phyloP scores from a whole-genome alignment of 2,888 invertebrate species.

The Pteria penguin region DNA sequence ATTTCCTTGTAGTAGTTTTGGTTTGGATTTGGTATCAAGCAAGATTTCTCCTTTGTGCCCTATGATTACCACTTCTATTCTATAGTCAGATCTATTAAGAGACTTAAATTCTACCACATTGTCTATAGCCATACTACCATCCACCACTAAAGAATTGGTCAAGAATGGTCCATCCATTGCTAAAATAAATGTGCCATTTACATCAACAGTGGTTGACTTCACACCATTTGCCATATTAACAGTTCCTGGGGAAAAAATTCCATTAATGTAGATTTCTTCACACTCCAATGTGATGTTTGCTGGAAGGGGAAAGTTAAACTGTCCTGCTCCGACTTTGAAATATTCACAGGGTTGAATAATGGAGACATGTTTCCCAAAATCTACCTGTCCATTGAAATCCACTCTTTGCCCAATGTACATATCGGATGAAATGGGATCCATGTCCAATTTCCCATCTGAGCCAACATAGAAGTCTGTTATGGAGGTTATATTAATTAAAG shows the following conservation, averaged over 20 bases:
- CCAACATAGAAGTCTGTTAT: constrained; percentile 45
- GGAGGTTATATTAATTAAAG: constrained; percentile 17
- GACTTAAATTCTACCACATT: constrained; percentile 56
- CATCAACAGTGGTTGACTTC: constrained; percentile 46
- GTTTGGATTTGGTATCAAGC: constrained; percentile 39
- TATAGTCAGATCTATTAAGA: constrained; percentile 37
- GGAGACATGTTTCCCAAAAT: constrained; percentile 49
- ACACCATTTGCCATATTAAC: constrained; percentile 53
- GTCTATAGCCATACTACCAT: constrained; percentile 52
- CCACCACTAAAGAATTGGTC: constrained; percentile 46
- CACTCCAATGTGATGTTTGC: constrained; percentile 56
- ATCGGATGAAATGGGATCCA: constrained; percentile 47
- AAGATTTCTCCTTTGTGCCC: constrained; percentile 46
- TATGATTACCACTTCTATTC: constrained; percentile 45
- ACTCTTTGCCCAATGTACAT: constrained; percentile 53
- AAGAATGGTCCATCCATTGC: constrained; percentile 50
- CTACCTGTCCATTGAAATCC: constrained; percentile 49
- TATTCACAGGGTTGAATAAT: constrained; percentile 50
- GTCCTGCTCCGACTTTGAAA: constrained; percentile 47
- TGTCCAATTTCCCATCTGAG: constrained; percentile 40
- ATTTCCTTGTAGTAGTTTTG: constrained; percentile 27
- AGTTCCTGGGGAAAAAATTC: constrained; percentile 49
- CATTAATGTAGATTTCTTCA: constrained; percentile 54
- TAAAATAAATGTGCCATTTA: constrained; percentile 49
- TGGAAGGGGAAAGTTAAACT: constrained; percentile 47